Conservation (phyloP, 2,113 vertebrate genomes). For the Sclerurus mexicanus region DNA sequence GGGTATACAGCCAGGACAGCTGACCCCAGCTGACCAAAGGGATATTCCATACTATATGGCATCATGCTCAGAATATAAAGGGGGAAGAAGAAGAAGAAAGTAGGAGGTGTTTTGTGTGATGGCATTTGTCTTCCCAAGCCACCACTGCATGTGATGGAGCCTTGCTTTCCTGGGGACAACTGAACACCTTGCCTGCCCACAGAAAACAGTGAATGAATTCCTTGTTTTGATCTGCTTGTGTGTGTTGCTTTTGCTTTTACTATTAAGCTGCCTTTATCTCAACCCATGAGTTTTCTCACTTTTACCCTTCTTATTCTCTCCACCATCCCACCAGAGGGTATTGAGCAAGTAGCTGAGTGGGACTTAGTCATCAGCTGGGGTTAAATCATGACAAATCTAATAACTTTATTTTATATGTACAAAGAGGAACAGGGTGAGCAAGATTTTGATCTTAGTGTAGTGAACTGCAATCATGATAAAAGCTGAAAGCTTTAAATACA, state of each 20-base stretch:
- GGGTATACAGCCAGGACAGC: neutral
- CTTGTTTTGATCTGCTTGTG: neutral
- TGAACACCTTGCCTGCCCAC: neutral
- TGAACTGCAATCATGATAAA: neutral
- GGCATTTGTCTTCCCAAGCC: neutral
- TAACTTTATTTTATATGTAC: neutral
- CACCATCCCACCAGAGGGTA: rapidly evolving
- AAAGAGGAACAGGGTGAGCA: neutral
- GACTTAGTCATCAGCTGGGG: neutral
- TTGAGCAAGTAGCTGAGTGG: neutral
- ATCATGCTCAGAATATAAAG: neutral
- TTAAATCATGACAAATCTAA: neutral
- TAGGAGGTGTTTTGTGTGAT: neutral
- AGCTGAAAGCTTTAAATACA: neutral
- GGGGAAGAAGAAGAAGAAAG: neutral
- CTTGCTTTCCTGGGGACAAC: neutral
- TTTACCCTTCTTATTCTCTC: neutral
- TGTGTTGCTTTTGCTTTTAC: rapidly evolving
- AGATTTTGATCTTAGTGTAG: neutral
- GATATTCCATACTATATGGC: neutral
- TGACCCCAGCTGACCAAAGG: neutral
- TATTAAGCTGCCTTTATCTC: too few relatives aligned
- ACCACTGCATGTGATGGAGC: neutral
- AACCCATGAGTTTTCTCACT: neutral
- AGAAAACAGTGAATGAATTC: neutral